These are phyloP conservation scores for Hippopotamus amphibius DNA, from an alignment of 2,113 vertebrate species.

Conservation along the genomic window DNA sequence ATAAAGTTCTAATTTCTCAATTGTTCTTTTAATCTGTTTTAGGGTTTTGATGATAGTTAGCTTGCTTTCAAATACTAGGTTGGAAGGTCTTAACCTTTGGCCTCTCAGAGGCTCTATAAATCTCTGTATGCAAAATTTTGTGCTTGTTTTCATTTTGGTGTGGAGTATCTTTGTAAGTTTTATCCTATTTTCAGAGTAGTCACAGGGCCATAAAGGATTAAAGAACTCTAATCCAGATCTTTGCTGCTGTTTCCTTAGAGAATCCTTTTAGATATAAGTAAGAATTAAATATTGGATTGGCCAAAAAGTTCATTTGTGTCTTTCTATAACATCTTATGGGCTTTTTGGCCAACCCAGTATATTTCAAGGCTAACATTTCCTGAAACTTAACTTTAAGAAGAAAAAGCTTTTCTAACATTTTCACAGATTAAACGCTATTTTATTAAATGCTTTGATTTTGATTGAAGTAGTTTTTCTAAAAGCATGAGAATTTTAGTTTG, in stretches of 20 bases:
- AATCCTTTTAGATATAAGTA: constrained; percentile 46
- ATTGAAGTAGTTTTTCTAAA: constrained; percentile 56
- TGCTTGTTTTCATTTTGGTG: constrained; percentile 61
- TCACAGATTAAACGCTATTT: constrained; percentile 52
- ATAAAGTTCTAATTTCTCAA: constrained; percentile 53
- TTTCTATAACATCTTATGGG: too few species aligned
- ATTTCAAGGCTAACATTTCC: constrained; percentile 32
- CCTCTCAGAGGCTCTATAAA: background rate
- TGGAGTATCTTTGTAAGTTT: constrained; percentile 55
- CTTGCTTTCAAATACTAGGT: constrained; percentile 57
- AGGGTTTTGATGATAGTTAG: constrained; percentile 50
- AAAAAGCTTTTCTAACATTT: constrained; percentile 41
- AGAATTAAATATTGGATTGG: background rate
- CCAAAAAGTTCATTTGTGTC: too few species aligned
- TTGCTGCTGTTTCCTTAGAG: constrained; percentile 31
- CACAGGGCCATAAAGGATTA: background rate
- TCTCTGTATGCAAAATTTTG: constrained; percentile 16
- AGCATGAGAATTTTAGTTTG: constrained; percentile 43
- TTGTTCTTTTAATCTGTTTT: constrained; percentile 13
- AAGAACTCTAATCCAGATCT: constrained; percentile 42
- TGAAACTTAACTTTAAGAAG: constrained; percentile 46
- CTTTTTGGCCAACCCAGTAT: background rate
- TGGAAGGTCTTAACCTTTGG: background rate
- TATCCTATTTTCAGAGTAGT: constrained; percentile 54
- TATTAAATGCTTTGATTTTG: constrained; percentile 40